Evolutionary conservation across 2,888 invertebrate species (phyloP).

Genomic region (Adelphocoris suturalis): DNA sequence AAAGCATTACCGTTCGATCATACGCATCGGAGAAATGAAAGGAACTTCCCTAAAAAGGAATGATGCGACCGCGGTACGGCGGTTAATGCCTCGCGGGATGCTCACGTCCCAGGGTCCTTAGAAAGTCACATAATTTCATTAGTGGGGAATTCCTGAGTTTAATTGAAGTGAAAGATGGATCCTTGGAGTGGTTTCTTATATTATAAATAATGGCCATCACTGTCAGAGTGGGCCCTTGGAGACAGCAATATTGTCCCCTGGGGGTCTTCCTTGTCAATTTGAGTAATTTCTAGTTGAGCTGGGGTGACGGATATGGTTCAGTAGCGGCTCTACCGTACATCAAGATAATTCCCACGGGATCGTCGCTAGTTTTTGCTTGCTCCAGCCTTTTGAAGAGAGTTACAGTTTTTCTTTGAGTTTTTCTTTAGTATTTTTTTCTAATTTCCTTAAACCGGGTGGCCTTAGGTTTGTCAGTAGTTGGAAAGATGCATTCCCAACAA

Average conservation of each 20-base stretch:
- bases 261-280: slow-evolving; percentile 25
- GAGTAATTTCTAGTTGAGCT: slow-evolving; percentile 13
- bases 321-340: slow-evolving; percentile 2
- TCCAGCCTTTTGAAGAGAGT: neutral
- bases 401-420: neutral
- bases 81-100: slow-evolving; percentile 24
- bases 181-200: neutral
- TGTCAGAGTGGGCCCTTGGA: neutral
- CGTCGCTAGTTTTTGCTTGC: neutral
- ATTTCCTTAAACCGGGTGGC: too few species aligned
- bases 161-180: slow-evolving; percentile 48
- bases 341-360: neutral
- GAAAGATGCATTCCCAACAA: too few species aligned
- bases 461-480: too few species aligned
- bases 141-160: slow-evolving; percentile 29
- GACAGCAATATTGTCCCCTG: slow-evolving; percentile 9
- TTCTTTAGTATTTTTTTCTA: neutral
- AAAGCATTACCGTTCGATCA: slow-evolving; percentile 13
- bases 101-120: neutral
- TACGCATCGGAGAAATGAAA: neutral
- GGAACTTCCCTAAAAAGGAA: slow-evolving; percentile 3
- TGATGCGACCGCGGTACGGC: neutral
- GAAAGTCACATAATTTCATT: slow-evolving; percentile 47
- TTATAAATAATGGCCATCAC: slow-evolving; percentile 44
- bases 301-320: slow-evolving; percentile 31